Percentiles rank a stretch among this genome's conserved stretches.
Conservation (phyloP, 2,888 invertebrate genomes). For the Rotaria sp. region DNA sequence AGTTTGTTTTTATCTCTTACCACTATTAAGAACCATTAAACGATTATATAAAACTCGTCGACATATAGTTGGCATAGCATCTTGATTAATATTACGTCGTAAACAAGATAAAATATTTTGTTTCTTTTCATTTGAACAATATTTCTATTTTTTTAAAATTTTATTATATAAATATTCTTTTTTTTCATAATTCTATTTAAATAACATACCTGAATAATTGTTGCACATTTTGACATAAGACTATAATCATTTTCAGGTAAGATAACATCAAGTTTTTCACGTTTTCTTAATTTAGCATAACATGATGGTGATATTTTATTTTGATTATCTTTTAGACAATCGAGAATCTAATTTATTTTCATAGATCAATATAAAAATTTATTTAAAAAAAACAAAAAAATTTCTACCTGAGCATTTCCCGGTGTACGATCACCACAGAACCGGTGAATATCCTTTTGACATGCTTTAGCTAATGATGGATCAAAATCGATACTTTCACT, state of each 20-base stretch:
- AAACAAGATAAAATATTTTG: slow-evolving; percentile 19
- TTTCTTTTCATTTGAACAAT: neutral
- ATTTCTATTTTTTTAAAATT: neutral
- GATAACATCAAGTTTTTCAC: slow-evolving; percentile 20
- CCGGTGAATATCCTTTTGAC: neutral
- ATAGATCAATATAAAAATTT: neutral
- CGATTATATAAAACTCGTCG: slow-evolving; percentile 17
- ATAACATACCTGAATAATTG: neutral
- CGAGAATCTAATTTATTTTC: neutral
- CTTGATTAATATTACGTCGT: slow-evolving; percentile 11
- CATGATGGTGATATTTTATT: neutral
- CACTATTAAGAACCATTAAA: slow-evolving; percentile 4
- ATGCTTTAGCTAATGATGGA: slow-evolving; percentile 32
- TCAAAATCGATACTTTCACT: slow-evolving; percentile 32
- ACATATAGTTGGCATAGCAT: neutral
- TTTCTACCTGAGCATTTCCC: slow-evolving; percentile 28
- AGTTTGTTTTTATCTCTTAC: neutral
- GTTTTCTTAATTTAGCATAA: neutral
- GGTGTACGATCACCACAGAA: slow-evolving; percentile 14
- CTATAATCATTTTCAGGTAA: slow-evolving; percentile 21
- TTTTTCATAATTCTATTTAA: too few relatives aligned
- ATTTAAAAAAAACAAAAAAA: neutral
- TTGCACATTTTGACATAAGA: neutral
- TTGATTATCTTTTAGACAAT: neutral
- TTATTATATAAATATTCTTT: too few relatives aligned